Conservation (phyloP, 2,113 vertebrate genomes). For the Pardalotus punctatus region DNA sequence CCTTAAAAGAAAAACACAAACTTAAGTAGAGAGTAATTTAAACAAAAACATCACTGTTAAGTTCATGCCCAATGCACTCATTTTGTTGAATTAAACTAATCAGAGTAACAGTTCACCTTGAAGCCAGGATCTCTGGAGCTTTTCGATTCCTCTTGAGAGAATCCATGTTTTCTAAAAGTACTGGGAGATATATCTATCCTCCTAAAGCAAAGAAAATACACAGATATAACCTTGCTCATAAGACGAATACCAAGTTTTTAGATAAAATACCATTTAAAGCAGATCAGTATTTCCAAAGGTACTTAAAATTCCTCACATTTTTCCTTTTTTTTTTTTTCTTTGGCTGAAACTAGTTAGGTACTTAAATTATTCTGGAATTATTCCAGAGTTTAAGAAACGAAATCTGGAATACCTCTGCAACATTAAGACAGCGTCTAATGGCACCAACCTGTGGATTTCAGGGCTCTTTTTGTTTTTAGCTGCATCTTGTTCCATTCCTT, state of each 20-base stretch:
- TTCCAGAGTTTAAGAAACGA: neutral
- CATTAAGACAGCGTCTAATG: neutral
- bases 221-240: neutral
- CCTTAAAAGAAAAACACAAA: constrained; percentile 93
- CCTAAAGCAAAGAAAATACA: constrained; percentile 68
- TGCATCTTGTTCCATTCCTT: constrained; percentile 90
- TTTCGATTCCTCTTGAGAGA: constrained; percentile 94
- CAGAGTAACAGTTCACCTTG: constrained; percentile 95
- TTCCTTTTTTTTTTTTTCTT: neutral
- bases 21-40: constrained; percentile 93
- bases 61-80: constrained; percentile 83
- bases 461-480: constrained; percentile 96
- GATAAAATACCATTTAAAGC: neutral
- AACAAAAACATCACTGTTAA: constrained; percentile 85
- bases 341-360: neutral
- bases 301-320: neutral
- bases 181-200: constrained; percentile 99
- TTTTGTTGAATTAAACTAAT: constrained; percentile 73
- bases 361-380: neutral
- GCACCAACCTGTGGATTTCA: constrained; percentile 96
- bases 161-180: constrained; percentile 98
- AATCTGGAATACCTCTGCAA: neutral
- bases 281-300: neutral
- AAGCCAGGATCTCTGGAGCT: constrained; percentile 90
- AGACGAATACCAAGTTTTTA: neutral